Evolutionary conservation across 2,888 invertebrate genomes (phyloP).

Genomic region (Adela reaumurella): DNA sequence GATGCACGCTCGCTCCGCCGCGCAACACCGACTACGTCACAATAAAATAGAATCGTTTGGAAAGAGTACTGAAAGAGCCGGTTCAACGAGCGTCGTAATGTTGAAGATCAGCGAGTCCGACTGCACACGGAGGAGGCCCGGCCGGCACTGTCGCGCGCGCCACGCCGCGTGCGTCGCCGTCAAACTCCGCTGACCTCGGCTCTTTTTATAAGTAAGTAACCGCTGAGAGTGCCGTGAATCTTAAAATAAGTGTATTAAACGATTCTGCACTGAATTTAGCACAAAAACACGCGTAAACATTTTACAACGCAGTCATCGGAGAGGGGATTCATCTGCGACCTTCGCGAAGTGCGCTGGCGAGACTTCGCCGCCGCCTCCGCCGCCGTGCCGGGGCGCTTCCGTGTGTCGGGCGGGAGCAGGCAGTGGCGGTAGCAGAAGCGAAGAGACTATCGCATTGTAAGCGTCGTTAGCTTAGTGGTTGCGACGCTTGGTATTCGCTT

Average conservation of each 20-base stretch:
- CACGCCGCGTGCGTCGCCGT: slow-evolving; percentile 21
- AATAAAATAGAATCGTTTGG: too few species aligned
- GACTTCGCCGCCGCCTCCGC: too few species aligned
- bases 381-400: too few species aligned
- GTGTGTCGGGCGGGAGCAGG: too few species aligned
- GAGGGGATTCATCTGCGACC: not conserved
- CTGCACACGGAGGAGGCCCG: slow-evolving; percentile 5
- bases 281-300: not conserved
- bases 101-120: not conserved
- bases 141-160: slow-evolving; percentile 31
- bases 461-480: too few species aligned
- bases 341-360: too few species aligned
- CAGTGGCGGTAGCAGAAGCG: too few species aligned
- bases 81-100: slow-evolving; percentile 32
- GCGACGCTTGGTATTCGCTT: too few species aligned
- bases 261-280: not conserved
- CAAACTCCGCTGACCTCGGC: slow-evolving; percentile 32
- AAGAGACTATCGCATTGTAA: too few species aligned
- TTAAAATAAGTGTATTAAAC: slow-evolving; percentile 16
- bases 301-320: not conserved
- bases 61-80: slow-evolving; percentile 29
- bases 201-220: slow-evolving; percentile 52
- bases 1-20: too few species aligned
- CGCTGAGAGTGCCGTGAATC: slow-evolving; percentile 40
- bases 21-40: not conserved